Evolutionary conservation across 2,797 vertebrate species (phyloP), one percentile per base, ranked within the genome.

Genomic region (Dendrocincla tyrannina): DNA sequence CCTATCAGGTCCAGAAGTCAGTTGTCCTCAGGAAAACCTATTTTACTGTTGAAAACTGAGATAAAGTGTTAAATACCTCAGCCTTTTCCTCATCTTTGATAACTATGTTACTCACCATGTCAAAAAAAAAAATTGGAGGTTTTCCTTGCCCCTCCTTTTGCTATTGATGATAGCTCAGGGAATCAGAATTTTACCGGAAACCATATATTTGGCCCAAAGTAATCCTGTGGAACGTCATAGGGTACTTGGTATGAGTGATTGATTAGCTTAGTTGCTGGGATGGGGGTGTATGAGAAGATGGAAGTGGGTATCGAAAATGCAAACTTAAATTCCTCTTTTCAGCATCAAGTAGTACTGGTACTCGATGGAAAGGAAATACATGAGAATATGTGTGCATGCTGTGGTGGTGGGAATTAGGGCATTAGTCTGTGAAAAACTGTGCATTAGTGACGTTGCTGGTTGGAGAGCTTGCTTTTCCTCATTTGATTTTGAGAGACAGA

Each of bases 161-260:
- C 49, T 27, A 50, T 24, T 50, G 49, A 47, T 24, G 46, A 47
- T 32, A 66, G 93, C 17, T 7, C 93, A 20, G 98, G 92, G 97
- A 97, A 89, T 89, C 95, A 92, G 56, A 94, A 69, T 69, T 64
- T 83, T 81, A 15, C 58, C 70, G 93, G 92, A 93, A 97, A 78
- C 62, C 42, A 14, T 30, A 9, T 52, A 32, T 90, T 93, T 53
- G 92, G 74, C 79, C 67, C 85, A 35, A 97, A 97, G 96, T 96
- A 97, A 98, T 97, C 63, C 46, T 76, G 35, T 86, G 56, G 47
- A 30, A 53, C 64, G 10, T 37, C 55, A 19, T 1, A 46, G 30
- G 32, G 50, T 32, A 22, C 12, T 70, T 63, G 7, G 28, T 35
- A 14, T 60, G 32, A 53, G 37, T 74, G 44, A 27, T 33, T 85